Base-by-base conservation (phyloP, 1,140 invertebrate genomes). In the Drosophila tristis region DNA sequence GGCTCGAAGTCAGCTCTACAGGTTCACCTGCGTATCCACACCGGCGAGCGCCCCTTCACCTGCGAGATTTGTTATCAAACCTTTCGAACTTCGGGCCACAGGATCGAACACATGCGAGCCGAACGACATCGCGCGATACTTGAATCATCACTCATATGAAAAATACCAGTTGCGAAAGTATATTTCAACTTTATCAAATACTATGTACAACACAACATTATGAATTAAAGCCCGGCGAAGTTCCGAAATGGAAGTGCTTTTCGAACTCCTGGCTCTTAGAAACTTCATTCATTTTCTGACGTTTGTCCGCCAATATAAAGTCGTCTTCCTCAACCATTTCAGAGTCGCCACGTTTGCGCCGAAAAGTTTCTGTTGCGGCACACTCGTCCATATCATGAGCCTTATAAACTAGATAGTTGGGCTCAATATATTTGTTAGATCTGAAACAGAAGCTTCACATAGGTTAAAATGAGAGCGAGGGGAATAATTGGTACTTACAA, bases 1-100 rank as follows among this genome's bases (percentile, higher is more conserved):
- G 35, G 64, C 0, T 60, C 77, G 0, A 75, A 61, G 26, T 62
- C 74, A 4, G 62, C 74, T 9, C 48, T 92, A 6, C 67, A 73
- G 20, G 29, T 86, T 16, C 92, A 93, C 65, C 58, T 80, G 48
- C 63, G 84, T 7, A 61, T 92, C 3, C 92, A 93, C 77, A 92
- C 85, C 4, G 82, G 86, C 0, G 79, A 82, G 23, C 76, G 71
- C 9, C 90, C 91, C 0, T 91, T 85, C 63, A 49, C 53, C 11
- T 93, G 93, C 78, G 86, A 92, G 5, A 70, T 85, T 50, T 95
- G 94, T 76, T 92, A 92, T 51, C 94, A 94, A 76, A 92, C 92
- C 2, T 95, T 95, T 81, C 94, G 85, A 4, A 91, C 87, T 39
- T 90, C 79, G 20, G 82, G 85, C 0, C 91, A 87, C 60, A 54